Evolutionary conservation across 2,113 vertebrate genomes (phyloP).

Genomic region (Elephas maximus): DNA sequence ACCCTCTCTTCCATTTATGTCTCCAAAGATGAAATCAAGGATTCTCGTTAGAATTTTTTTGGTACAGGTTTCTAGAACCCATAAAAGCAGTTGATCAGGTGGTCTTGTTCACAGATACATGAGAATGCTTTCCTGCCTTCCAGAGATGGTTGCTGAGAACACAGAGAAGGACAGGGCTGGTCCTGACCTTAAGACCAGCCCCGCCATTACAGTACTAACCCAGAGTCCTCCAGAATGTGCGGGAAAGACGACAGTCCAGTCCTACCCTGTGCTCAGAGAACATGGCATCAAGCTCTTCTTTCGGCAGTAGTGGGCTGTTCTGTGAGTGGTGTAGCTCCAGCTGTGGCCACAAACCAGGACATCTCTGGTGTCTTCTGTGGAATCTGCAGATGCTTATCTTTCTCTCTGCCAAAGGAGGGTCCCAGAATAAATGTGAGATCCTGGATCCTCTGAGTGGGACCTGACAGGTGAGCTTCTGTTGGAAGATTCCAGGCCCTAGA

Average conservation of each 20-base stretch:
- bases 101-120: accelerated
- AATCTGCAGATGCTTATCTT: accelerated
- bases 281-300: accelerated
- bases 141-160: background rate
- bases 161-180: accelerated
- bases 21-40: background rate
- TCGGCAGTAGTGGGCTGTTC: too few species aligned
- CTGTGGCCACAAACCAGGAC: accelerated
- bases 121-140: accelerated
- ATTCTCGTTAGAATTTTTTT: background rate
- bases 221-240: accelerated
- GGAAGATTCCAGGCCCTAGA: background rate
- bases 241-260: accelerated
- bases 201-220: accelerated
- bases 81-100: accelerated
- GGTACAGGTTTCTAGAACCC: background rate
- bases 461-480: background rate
- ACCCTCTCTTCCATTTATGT: background rate
- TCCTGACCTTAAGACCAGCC: accelerated
- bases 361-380: accelerated
- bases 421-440: accelerated
- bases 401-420: background rate
- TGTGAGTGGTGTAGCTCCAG: accelerated
- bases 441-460: background rate
- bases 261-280: accelerated